These are phyloP conservation scores for Drosophila longiperda DNA, from an alignment of 2,888 invertebrate genomes.

Conservation along the genomic window DNA sequence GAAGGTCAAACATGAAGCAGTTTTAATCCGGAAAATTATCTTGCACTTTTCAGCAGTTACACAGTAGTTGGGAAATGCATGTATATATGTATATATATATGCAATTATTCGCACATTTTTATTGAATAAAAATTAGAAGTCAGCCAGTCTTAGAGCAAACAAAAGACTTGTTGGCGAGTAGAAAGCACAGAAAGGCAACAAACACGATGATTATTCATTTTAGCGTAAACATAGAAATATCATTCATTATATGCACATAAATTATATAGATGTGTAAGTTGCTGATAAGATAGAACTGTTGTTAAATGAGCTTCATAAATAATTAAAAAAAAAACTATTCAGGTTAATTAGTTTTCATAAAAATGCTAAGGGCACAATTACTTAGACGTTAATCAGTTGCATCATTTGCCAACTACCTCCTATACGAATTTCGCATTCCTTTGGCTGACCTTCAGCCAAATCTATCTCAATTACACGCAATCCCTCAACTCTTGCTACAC, in stretches of 20 bases:
- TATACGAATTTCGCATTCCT: constrained; percentile 9
- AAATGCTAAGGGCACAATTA: constrained; percentile 14
- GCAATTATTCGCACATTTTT: constrained; percentile 66
- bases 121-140: constrained; percentile 49
- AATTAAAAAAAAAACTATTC: constrained; percentile 23
- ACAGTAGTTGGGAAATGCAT: constrained; percentile 45
- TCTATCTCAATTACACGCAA: constrained; percentile 24
- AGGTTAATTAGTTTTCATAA: constrained; percentile 21
- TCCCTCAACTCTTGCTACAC: constrained; percentile 64
- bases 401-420: not conserved
- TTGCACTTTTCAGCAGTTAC: constrained; percentile 28
- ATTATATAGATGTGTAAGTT: constrained; percentile 59
- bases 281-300: constrained; percentile 38
- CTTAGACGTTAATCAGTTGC: constrained; percentile 24
- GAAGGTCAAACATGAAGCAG: constrained; percentile 8
- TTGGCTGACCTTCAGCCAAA: constrained; percentile 8
- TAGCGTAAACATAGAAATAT: constrained; percentile 29
- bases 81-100: constrained; percentile 19
- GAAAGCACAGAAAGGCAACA: constrained; percentile 27
- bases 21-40: constrained; percentile 28
- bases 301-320: constrained; percentile 43
- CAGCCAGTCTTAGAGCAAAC: constrained; percentile 37
- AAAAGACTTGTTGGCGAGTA: constrained; percentile 59
- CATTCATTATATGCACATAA: constrained; percentile 65
- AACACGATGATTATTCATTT: constrained; percentile 61